These are phyloP conservation scores for Drosophila sordidapex DNA, from an alignment of 2,888 invertebrate genomes.

Conservation along the genomic window DNA sequence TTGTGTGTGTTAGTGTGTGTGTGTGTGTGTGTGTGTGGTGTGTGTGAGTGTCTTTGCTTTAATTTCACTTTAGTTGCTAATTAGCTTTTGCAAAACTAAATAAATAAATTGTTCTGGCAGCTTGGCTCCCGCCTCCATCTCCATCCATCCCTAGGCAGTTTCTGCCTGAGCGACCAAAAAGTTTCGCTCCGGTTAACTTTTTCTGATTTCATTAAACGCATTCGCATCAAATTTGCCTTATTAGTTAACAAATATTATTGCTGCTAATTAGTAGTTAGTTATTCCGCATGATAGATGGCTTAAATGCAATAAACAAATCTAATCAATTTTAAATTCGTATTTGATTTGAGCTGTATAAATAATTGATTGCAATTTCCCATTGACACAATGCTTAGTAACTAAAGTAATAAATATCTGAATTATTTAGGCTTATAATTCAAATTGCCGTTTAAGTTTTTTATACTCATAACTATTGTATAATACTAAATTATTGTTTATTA, in stretches of 20 bases:
- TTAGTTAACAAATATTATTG: constrained; percentile 44
- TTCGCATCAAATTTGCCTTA: constrained; percentile 37
- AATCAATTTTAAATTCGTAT: constrained; percentile 1
- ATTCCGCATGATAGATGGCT: constrained; percentile 9
- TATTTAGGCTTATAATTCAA: not conserved
- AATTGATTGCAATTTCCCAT: not conserved
- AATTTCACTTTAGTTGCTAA: constrained; percentile 81
- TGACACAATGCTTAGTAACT: not conserved
- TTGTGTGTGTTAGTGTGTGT: constrained; percentile 8
- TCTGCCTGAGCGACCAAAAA: constrained; percentile 40
- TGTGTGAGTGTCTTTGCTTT: constrained; percentile 61
- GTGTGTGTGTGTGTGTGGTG: constrained; percentile 13
- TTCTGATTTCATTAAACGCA: constrained; percentile 27
- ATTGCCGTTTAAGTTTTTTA: not conserved
- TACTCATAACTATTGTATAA: not conserved
- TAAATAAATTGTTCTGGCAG: constrained; percentile 70
- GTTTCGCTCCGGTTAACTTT: constrained; percentile 37
- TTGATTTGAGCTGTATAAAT: not conserved
- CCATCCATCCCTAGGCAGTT: constrained; percentile 34
- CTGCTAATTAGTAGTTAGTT: constrained; percentile 36
- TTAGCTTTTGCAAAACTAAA: constrained; percentile 76
- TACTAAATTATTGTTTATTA: not conserved
- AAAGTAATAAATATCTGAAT: not conserved
- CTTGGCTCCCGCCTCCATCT: constrained; percentile 19
- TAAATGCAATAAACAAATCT: constrained; percentile 8